A percentile compares a stretch with the other conserved stretches of the same genome.
Evolutionary conservation across 2,797 vertebrate species (phyloP).

Genomic region (Spea hammondii): DNA sequence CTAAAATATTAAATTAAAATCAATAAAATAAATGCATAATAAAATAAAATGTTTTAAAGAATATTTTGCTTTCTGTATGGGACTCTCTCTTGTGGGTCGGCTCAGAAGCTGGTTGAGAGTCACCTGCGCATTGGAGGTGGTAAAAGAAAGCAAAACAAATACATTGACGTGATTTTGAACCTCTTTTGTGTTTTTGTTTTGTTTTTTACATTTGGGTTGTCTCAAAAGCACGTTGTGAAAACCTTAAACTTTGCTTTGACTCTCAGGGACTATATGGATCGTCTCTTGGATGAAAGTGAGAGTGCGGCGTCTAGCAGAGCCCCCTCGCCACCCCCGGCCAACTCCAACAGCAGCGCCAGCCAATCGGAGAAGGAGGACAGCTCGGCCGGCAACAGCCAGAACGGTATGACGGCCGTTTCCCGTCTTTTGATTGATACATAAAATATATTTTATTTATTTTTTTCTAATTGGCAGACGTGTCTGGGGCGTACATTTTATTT

Average conservation of each 20-base stretch:
- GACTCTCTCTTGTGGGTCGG: background rate
- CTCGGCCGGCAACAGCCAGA: conserved; percentile 73
- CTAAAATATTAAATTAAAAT: too few species aligned
- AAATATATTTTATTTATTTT: too few species aligned
- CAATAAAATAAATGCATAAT: too few species aligned
- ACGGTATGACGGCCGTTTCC: conserved; percentile 72
- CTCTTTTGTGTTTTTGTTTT: too few species aligned
- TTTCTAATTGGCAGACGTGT: too few species aligned
- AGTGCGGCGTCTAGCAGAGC: conserved; percentile 86
- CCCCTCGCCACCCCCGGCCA: conserved; percentile 81
- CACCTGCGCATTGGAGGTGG: too few species aligned
- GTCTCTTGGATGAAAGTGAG: conserved; percentile 89
- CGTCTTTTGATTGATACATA: background rate
- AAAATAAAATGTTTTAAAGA: too few species aligned
- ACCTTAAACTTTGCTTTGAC: background rate
- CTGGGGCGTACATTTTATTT: too few species aligned
- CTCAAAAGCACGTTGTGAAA: background rate
- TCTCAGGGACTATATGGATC: conserved; percentile 89
- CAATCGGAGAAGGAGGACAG: conserved; percentile 86
- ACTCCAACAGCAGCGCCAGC: conserved; percentile 86
- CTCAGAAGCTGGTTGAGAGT: too few species aligned
- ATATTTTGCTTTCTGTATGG: too few species aligned
- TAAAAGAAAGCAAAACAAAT: too few species aligned
- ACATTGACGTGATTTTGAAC: too few species aligned
- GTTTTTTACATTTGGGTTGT: background rate